These are phyloP conservation scores for Porites rus DNA, from an alignment of 92 coral and sea anemone species.

Conservation along the genomic window DNA sequence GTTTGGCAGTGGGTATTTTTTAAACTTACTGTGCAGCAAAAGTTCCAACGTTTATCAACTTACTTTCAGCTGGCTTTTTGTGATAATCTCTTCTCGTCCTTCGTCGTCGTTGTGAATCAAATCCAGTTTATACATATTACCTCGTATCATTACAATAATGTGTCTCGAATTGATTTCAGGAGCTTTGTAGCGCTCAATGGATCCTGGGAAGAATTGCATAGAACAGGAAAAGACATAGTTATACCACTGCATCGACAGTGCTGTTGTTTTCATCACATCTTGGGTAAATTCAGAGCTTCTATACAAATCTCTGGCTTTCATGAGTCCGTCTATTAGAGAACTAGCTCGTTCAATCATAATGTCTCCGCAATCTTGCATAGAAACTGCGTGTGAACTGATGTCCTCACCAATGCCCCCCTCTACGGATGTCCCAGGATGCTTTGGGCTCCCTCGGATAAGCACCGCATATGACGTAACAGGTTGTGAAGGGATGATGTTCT, in stretches of 20 bases:
- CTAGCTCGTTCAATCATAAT: conserved; percentile 62
- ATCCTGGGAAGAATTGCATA: conserved; percentile 79
- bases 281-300: conserved; percentile 48
- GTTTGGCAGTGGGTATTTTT: too few relatives aligned
- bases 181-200: conserved; percentile 76
- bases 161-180: conserved; percentile 67
- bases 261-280: conserved; percentile 53
- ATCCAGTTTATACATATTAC: conserved; percentile 79
- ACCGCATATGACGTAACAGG: conserved; percentile 85
- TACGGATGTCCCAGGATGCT: conserved; percentile 52
- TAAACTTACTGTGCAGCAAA: too few relatives aligned
- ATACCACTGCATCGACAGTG: conserved; percentile 90
- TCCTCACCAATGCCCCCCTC: conserved; percentile 57
- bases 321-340: conserved; percentile 66
- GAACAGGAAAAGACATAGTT: conserved; percentile 79
- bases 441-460: conserved; percentile 71
- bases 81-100: conserved; percentile 48
- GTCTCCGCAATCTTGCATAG: background rate
- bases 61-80: conserved; percentile 59
- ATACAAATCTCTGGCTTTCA: conserved; percentile 70
- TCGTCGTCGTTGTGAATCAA: conserved; percentile 26
- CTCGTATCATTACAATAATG: conserved; percentile 76
- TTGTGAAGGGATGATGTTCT: conserved; percentile 77
- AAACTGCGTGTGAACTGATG: background rate
- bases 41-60: background rate